phyloP scores from a whole-genome alignment of 2,113 vertebrate genomes.

The Pachypanchax playfairii region DNA sequence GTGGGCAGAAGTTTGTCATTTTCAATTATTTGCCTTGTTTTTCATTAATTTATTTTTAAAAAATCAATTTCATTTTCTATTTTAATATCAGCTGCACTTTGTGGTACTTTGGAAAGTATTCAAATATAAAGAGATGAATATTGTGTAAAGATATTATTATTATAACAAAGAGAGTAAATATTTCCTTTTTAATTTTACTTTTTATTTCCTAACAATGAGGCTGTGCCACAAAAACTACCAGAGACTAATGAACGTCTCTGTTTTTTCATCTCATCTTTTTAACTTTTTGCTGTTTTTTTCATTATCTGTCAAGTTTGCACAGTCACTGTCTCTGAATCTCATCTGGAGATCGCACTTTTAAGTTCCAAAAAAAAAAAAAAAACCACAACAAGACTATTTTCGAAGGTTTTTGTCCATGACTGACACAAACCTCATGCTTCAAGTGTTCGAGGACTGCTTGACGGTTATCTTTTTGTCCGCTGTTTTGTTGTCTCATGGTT shows the following conservation, averaged over 20 bases:
- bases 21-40: constrained; percentile 68
- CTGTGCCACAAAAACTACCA: constrained; percentile 55
- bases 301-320: constrained; percentile 61
- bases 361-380: constrained; percentile 41
- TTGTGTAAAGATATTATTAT: constrained; percentile 74
- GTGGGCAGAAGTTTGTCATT: constrained; percentile 61
- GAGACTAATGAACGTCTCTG: constrained; percentile 67
- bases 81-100: constrained; percentile 75
- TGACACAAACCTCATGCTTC: constrained; percentile 63
- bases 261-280: constrained; percentile 32
- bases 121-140: constrained; percentile 75
- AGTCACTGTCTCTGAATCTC: constrained; percentile 63
- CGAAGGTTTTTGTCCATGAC: constrained; percentile 68
- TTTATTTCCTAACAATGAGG: constrained; percentile 70
- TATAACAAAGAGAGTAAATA: constrained; percentile 78
- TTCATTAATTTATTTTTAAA: constrained; percentile 43
- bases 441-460: constrained; percentile 69
- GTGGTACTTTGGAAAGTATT: constrained; percentile 75
- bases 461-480: constrained; percentile 59
- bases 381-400: constrained; percentile 49
- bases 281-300: constrained; percentile 38
- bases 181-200: constrained; percentile 75
- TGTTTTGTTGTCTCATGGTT: constrained; percentile 63
- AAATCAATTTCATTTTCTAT: constrained; percentile 51
- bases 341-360: constrained; percentile 67